Evolutionary conservation across 2,888 invertebrate species (phyloP), one percentile per base, ranked within the genome.

Genomic region (Spisula subtruncata): DNA sequence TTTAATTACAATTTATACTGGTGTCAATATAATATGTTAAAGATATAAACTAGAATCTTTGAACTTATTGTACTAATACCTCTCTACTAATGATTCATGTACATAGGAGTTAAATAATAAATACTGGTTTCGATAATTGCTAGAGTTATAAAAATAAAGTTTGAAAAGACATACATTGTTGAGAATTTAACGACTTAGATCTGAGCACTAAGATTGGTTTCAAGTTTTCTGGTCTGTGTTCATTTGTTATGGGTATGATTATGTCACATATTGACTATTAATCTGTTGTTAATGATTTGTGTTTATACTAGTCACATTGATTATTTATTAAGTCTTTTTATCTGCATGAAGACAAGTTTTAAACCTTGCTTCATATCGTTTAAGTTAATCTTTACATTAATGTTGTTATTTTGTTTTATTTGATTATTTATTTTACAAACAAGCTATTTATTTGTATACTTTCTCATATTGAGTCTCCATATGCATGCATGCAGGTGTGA

Each of bases 221-320:
- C n/a, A n/a, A 25, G n/a, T 25, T 66, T 66, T 12, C n/a, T 25
- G 0, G n/a, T 66, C n/a, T 66, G 10, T 66, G n/a, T 66, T 1
- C 20, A n/a, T 66, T 25, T 25, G 25, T 25, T 10, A 25, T 10
- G 60, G 1, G 12, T 66, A n/a, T 66, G 0, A 8, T 66, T 66
- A 25, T 66, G 60, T 66, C n/a, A 66, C n/a, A n/a, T 56, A 18
- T 25, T 25, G 25, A 66, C 25, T 25, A 25, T 25, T 66, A 25
- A 66, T 1, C 10, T 66, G 25, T 66, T 66, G 25, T 66, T 66
- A 25, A 66, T 66, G 60, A 66, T 25, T 66, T 66, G 60, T 66
- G 60, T 66, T 60, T 66, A 66, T 66, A 6, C 60, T 66, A 66
- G 60, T 66, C 60, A 66, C 10, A 25, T 66, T 66, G n/a, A 66